phyloP scores from a whole-genome alignment of 1,140 invertebrate species.

The Diachasma alloeum region DNA sequence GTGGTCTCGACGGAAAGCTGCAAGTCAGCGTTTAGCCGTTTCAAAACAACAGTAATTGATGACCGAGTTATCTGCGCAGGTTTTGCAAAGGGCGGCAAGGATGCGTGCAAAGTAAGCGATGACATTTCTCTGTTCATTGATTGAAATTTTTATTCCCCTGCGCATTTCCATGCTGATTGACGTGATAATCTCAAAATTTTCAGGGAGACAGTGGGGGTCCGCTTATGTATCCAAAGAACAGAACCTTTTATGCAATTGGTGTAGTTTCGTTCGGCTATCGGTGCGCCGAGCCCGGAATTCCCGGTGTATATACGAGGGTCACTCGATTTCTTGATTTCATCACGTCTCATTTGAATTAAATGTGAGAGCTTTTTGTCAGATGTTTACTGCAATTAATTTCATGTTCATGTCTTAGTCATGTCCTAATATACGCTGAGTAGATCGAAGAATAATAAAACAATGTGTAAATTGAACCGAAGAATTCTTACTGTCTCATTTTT shows the following conservation, averaged over 20 bases:
- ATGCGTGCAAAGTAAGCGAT: slow-evolving; percentile 76
- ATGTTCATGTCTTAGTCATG: no score
- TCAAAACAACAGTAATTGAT: slow-evolving; percentile 70
- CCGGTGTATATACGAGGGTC: slow-evolving; percentile 82
- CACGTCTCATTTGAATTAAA: slow-evolving; percentile 21
- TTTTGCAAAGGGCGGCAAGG: slow-evolving; percentile 74
- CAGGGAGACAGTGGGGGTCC: slow-evolving; percentile 87
- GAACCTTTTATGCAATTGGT: slow-evolving; percentile 71
- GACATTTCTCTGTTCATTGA: neutral
- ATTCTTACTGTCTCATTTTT: no score
- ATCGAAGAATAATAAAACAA: no score
- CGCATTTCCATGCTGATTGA: neutral
- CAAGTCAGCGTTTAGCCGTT: slow-evolving; percentile 66
- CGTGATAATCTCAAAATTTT: neutral
- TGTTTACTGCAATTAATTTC: neutral
- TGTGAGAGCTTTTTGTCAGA: neutral
- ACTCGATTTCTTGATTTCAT: slow-evolving; percentile 73
- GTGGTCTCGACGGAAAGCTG: slow-evolving; percentile 68
- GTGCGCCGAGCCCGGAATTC: slow-evolving; percentile 77
- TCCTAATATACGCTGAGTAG: no score
- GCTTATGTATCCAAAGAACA: slow-evolving; percentile 69
- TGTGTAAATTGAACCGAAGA: neutral
- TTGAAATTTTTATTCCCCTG: neutral
- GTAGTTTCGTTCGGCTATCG: slow-evolving; percentile 78
- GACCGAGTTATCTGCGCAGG: slow-evolving; percentile 80